phyloP scores from a whole-genome alignment of 1,140 invertebrate genomes.

The Ruditapes philippinarum region DNA sequence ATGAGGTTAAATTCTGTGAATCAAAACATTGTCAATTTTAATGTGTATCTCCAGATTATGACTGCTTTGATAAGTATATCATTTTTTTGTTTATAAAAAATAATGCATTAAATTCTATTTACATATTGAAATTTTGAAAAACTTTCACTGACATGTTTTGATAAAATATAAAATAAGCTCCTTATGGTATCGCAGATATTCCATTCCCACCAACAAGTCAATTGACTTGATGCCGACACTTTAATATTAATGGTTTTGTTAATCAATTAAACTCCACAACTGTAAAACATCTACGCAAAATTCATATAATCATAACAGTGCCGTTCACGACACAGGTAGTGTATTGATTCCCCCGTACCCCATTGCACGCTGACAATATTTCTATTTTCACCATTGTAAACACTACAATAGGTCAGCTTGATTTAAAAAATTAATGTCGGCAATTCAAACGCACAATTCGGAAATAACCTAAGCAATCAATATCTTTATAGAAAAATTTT shows the following conservation, averaged over 20 bases:
- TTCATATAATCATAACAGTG: neutral
- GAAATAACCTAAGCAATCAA: neutral
- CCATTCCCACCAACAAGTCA: neutral
- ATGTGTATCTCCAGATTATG: too few relatives aligned
- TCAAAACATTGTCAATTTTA: too few relatives aligned
- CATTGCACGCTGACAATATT: neutral
- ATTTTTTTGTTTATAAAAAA: too few relatives aligned
- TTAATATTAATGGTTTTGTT: neutral
- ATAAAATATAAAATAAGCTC: too few relatives aligned
- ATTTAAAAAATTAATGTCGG: neutral
- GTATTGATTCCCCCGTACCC: neutral
- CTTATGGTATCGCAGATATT: too few relatives aligned
- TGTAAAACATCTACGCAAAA: neutral
- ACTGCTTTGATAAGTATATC: too few relatives aligned
- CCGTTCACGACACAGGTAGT: neutral
- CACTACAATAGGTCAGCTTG: neutral
- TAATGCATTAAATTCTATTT: too few relatives aligned
- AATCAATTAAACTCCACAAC: conserved; percentile 19
- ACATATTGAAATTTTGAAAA: too few relatives aligned
- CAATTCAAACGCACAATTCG: neutral
- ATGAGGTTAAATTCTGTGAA: too few relatives aligned
- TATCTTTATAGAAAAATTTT: neutral
- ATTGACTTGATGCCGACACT: neutral
- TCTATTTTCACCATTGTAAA: neutral
- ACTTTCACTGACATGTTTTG: too few relatives aligned